phyloP scores from a whole-genome alignment of 2,888 invertebrate species.

The Tetropium fuscum region DNA sequence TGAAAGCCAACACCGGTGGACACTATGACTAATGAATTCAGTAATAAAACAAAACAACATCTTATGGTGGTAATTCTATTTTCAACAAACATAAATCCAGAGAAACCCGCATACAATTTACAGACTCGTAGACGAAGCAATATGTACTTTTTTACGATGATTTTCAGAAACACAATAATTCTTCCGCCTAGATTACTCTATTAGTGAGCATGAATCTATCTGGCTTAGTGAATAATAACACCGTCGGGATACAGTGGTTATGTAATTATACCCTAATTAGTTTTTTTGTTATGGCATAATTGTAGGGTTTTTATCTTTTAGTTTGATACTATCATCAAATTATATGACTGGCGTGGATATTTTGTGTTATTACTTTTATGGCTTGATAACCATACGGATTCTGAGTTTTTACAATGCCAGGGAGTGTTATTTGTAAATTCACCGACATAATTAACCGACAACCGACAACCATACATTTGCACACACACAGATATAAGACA shows the following conservation, averaged over 20 bases:
- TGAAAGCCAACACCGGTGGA: too few relatives aligned
- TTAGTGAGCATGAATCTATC: conserved; percentile 13
- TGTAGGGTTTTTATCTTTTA: conserved; percentile 13
- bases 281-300: conserved; percentile 11
- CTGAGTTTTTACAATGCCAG: background rate
- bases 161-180: conserved; percentile 1
- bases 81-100: too few relatives aligned
- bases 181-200: conserved; percentile 24
- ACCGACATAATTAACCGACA: too few relatives aligned
- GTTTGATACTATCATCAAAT: conserved; percentile 23
- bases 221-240: conserved; percentile 19
- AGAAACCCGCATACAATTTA: too few relatives aligned
- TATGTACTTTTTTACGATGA: conserved; percentile 23
- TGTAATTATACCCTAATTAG: conserved; percentile 18
- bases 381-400: conserved; percentile 2
- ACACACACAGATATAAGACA: too few relatives aligned
- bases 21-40: too few relatives aligned
- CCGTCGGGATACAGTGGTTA: conserved; percentile 14
- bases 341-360: conserved; percentile 18
- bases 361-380: conserved; percentile 13
- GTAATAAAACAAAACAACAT: too few relatives aligned
- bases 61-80: too few relatives aligned
- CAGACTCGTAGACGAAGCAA: background rate
- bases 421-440: too few relatives aligned
- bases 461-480: too few relatives aligned